Base-by-base conservation (phyloP, 1,140 invertebrate species). In the Drosophila bipectinata region DNA sequence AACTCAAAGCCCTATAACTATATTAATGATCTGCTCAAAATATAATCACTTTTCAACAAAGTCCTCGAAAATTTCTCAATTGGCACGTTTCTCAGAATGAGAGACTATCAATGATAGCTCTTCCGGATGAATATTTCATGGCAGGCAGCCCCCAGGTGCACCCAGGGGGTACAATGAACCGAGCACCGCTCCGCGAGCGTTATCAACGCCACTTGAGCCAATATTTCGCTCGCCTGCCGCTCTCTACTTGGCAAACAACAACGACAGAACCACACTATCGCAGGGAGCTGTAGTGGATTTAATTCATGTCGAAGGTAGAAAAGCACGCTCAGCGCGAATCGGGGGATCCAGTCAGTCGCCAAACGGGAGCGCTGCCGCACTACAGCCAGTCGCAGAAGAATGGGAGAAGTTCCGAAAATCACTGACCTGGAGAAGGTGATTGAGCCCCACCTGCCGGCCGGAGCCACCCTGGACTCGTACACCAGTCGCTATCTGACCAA, bases 401-500 rank as follows among this genome's bases (percentile, higher is more conserved):
- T 90, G 89, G 72, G 54, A 7, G 80, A 90, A 60, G 73, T 87
- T 47, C 90, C 90, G 9, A 30, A 83, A 72, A 90, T 91, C 12
- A 68, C 34, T 6, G 73, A 91, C 55, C 63, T 91, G 6, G 9
- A 68, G 3, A 64, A 79, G 61, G 69, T 91, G n/a, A 49, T 91
- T 34, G 75, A 88, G 14, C 82, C 84, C 10, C 58, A 82, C 45
- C 57, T 91, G 26, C 53, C 72, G 2, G 59, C 73, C 3, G 89
- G 82, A n/a, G 72, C 34, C 3, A 75, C 59, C 5, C 7, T 91
- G 0, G 66, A 75, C 1, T 72, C 82, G 0, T 91, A 91, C 15
- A 45, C 48, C 14, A 79, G 75, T 48, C 32, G 62, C 9, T 91
- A 87, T 52, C 58, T 94, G 12, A 94, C 93, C 5, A 92, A 92